A percentile compares a stretch with the other conserved stretches of the same genome.
Conservation (phyloP, 2,888 invertebrate species). For the Xiphydria camelus region DNA sequence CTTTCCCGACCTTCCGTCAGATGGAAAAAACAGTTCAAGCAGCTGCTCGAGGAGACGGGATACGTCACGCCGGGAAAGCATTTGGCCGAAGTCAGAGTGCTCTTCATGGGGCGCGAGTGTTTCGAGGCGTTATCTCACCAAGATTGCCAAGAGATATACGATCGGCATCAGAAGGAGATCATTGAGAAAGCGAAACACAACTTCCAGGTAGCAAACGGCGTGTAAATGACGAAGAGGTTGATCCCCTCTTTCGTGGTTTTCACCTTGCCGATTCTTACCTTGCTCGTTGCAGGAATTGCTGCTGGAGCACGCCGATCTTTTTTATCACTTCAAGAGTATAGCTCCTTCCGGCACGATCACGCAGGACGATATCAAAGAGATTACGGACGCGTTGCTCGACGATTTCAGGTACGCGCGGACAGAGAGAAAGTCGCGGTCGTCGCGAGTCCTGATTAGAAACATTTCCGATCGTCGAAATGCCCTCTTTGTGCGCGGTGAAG, state of each 20-base stretch:
- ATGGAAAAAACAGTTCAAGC: conserved; percentile 93
- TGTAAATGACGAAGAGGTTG: too few relatives aligned
- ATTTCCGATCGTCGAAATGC: too few relatives aligned
- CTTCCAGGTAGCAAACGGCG: conserved; percentile 78
- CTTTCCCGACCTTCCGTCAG: conserved; percentile 58
- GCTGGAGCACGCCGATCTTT: conserved; percentile 89
- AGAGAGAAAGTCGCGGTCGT: too few relatives aligned
- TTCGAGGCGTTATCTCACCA: conserved; percentile 89
- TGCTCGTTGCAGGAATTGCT: conserved; percentile 71
- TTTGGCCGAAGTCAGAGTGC: conserved; percentile 83
- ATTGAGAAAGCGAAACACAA: conserved; percentile 88
- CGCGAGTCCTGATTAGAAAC: too few relatives aligned
- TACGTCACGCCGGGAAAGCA: conserved; percentile 96
- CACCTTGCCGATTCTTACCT: conserved; percentile 12
- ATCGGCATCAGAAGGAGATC: conserved; percentile 88
- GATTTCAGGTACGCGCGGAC: conserved; percentile 74
- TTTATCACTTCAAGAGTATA: conserved; percentile 90
- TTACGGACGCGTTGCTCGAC: conserved; percentile 87
- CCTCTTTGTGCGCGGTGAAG: not conserved
- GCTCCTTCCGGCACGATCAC: conserved; percentile 89
- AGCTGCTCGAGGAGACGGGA: conserved; percentile 88
- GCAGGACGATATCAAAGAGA: conserved; percentile 91
- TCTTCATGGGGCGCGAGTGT: conserved; percentile 93
- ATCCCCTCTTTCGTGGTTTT: too few relatives aligned
- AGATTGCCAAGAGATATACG: conserved; percentile 91